Evolutionary conservation across 2,888 invertebrate species (phyloP).

Genomic region (Agrotis exclamationis): DNA sequence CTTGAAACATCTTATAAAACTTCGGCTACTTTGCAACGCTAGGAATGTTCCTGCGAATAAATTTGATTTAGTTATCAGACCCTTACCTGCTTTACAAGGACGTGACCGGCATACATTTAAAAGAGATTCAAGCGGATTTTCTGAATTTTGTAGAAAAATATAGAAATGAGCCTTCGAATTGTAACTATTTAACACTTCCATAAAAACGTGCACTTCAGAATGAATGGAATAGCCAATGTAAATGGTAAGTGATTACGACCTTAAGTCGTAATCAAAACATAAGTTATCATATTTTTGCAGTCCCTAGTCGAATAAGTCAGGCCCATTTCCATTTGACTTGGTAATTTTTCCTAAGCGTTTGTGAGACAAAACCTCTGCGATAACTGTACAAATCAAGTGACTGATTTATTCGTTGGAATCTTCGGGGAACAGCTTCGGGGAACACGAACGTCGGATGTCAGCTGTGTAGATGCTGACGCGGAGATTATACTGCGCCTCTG

Average conservation of each 20-base stretch:
- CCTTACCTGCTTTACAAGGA: slow-evolving; percentile 78
- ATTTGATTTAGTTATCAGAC: slow-evolving; percentile 85
- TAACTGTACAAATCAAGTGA: slow-evolving; percentile 57
- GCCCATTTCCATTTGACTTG: slow-evolving; percentile 49
- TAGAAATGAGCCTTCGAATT: slow-evolving; percentile 48
- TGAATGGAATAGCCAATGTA: slow-evolving; percentile 42
- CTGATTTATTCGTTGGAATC: slow-evolving; percentile 59
- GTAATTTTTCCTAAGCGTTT: slow-evolving; percentile 49
- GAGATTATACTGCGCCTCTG: slow-evolving; percentile 29
- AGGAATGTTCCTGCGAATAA: slow-evolving; percentile 77
- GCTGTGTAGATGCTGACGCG: slow-evolving; percentile 37
- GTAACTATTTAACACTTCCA: slow-evolving; percentile 42
- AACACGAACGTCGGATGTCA: slow-evolving; percentile 37
- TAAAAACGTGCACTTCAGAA: slow-evolving; percentile 16
- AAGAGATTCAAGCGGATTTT: slow-evolving; percentile 63
- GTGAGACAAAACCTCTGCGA: slow-evolving; percentile 48
- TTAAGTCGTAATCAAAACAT: slow-evolving; percentile 49
- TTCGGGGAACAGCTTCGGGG: slow-evolving; percentile 36
- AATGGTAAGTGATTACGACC: slow-evolving; percentile 41
- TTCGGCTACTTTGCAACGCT: slow-evolving; percentile 64
- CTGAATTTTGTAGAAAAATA: slow-evolving; percentile 52
- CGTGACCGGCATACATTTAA: slow-evolving; percentile 81
- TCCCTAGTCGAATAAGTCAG: slow-evolving; percentile 36
- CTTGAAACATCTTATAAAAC: slow-evolving; percentile 65
- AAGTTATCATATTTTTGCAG: slow-evolving; percentile 53